phyloP scores from a whole-genome alignment of 2,113 vertebrate species.

The Leiothrix lutea region DNA sequence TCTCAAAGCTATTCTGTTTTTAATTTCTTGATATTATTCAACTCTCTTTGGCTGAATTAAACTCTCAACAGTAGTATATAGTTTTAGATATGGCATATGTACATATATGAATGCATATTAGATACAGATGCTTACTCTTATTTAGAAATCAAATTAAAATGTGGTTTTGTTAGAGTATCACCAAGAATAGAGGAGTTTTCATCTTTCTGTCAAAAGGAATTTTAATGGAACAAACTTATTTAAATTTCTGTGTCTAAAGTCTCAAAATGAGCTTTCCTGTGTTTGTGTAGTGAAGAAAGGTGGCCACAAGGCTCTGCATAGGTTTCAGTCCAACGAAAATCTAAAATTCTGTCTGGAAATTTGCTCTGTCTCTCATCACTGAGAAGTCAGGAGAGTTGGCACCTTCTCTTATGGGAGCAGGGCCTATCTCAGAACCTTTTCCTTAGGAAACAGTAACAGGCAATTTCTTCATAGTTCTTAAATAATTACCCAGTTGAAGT shows the following conservation, averaged over 20 bases:
- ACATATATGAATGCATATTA: not conserved
- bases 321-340: not conserved
- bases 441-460: not conserved
- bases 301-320: not conserved
- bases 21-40: not conserved
- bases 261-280: not conserved
- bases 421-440: not conserved
- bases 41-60: not conserved
- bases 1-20: not conserved
- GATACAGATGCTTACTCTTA: not conserved
- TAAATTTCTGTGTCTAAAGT: not conserved
- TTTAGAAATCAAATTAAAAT: not conserved
- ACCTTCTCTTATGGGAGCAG: not conserved
- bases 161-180: not conserved
- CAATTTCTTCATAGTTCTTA: not conserved
- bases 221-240: not conserved
- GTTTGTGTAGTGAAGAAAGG: not conserved
- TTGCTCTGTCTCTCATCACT: not conserved
- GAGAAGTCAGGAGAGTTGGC: not conserved
- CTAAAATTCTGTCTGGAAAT: not conserved
- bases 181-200: not conserved
- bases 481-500: not conserved
- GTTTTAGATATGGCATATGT: not conserved
- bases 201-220: not conserved
- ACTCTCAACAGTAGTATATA: not conserved